These are phyloP conservation scores for Benitochromis conjunctus DNA, from an alignment of 2,113 vertebrate species.

Conservation along the genomic window DNA sequence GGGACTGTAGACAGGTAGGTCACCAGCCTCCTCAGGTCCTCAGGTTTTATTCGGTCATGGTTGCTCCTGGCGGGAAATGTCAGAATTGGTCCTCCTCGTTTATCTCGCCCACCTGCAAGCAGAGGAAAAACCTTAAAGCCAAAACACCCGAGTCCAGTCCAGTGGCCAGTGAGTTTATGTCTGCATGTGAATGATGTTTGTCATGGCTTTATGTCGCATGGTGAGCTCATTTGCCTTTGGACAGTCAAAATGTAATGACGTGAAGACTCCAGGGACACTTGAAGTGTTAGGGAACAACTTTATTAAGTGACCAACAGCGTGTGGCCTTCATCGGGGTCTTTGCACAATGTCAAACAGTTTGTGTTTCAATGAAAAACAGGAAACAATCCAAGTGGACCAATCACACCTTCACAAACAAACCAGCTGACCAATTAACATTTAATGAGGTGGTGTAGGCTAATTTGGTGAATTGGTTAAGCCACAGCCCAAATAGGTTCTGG, in stretches of 20 bases:
- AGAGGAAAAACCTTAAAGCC: neutral
- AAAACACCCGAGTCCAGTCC: neutral
- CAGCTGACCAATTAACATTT: neutral
- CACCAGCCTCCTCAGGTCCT: constrained; percentile 94
- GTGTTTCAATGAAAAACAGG: no score
- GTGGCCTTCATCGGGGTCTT: no score
- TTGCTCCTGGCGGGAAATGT: constrained; percentile 96
- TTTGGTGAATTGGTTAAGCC: neutral
- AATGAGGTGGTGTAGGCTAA: neutral
- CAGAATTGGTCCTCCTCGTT: constrained; percentile 95
- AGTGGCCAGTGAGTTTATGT: neutral
- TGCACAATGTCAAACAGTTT: no score
- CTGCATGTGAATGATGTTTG: neutral
- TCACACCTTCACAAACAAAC: neutral
- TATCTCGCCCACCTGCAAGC: constrained; percentile 90
- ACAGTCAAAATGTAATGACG: neutral
- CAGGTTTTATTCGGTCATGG: constrained; percentile 98
- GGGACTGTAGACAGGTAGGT: constrained; percentile 97
- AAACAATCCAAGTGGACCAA: no score
- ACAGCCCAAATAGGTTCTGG: neutral
- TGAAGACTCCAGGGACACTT: neutral
- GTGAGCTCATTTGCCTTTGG: no score
- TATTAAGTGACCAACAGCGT: neutral
- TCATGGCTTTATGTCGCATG: no score
- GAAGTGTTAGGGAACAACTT: neutral